A percentile compares a stretch with the other conserved stretches of the same genome.
Conservation (phyloP, 2,888 invertebrate genomes). For the Bugula neritina region DNA sequence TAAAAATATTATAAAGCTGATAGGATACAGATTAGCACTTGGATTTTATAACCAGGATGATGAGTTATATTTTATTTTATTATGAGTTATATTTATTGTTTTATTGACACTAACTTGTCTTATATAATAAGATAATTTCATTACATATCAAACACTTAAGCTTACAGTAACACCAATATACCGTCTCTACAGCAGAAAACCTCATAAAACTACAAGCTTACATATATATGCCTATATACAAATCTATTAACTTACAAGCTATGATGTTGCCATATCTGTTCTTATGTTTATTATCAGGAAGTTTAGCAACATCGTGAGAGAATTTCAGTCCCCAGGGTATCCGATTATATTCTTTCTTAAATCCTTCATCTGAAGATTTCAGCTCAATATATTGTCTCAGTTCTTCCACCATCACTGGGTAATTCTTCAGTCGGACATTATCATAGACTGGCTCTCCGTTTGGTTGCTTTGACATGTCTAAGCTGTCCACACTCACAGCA, state of each 20-base stretch:
- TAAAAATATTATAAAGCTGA: too few relatives aligned
- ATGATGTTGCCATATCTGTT: slow-evolving; percentile 52
- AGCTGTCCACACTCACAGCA: slow-evolving; percentile 16
- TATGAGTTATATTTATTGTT: too few relatives aligned
- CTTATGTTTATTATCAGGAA: slow-evolving; percentile 47
- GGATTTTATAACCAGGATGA: too few relatives aligned
- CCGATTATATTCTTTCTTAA: slow-evolving; percentile 47
- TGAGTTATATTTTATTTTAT: too few relatives aligned
- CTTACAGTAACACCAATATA: too few relatives aligned
- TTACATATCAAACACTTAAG: too few relatives aligned
- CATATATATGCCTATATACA: too few relatives aligned
- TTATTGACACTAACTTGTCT: too few relatives aligned
- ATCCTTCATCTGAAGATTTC: slow-evolving; percentile 43
- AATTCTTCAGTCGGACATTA: slow-evolving; percentile 32
- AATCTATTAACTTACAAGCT: slow-evolving; percentile 46
- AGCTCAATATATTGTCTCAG: slow-evolving; percentile 49
- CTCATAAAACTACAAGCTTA: too few relatives aligned
- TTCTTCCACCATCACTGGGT: slow-evolving; percentile 46
- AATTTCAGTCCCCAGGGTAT: slow-evolving; percentile 47
- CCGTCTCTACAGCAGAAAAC: too few relatives aligned
- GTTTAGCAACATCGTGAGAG: slow-evolving; percentile 45
- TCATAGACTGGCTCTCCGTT: slow-evolving; percentile 30
- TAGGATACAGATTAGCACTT: too few relatives aligned
- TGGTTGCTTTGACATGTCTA: slow-evolving; percentile 27
- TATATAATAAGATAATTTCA: too few relatives aligned